These are phyloP conservation scores for Pseudomyrmex pallidus DNA, from an alignment of 1,140 invertebrate species.

Conservation along the genomic window DNA sequence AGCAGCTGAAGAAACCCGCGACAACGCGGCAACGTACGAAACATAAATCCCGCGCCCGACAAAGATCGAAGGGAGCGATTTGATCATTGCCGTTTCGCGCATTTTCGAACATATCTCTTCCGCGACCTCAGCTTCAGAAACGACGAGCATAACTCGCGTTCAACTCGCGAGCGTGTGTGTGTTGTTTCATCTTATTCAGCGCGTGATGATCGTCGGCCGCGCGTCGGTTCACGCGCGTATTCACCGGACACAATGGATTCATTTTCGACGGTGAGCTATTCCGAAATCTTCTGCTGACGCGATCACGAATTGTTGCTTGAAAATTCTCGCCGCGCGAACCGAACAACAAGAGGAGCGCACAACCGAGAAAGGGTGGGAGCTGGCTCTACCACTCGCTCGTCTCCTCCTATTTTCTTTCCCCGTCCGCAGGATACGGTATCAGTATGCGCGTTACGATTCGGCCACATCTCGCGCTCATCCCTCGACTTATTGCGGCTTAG, in stretches of 20 bases:
- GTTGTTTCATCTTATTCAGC: constrained; percentile 41
- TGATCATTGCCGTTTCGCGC: background rate
- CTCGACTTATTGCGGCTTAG: constrained; percentile 86
- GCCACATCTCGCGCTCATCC: constrained; percentile 85
- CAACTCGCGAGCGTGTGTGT: background rate
- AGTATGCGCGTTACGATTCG: constrained; percentile 85
- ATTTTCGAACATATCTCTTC: background rate
- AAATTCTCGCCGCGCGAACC: constrained; percentile 67
- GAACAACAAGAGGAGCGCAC: constrained; percentile 56
- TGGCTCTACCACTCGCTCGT: constrained; percentile 5
- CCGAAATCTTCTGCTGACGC: constrained; percentile 3
- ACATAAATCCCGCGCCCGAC: background rate
- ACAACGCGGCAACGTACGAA: background rate
- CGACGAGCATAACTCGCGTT: background rate
- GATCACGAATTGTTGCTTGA: constrained; percentile 60
- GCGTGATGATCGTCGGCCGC: constrained; percentile 1
- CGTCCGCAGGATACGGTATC: constrained; percentile 79
- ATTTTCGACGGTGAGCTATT: constrained; percentile 37
- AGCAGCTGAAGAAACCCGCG: background rate
- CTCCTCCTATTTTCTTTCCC: constrained; percentile 55
- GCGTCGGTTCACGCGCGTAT: constrained; percentile 4
- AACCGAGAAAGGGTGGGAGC: background rate
- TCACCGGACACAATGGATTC: constrained; percentile 32
- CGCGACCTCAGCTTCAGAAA: background rate
- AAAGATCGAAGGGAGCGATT: constrained; percentile 27